Base-by-base conservation (phyloP, 2,113 vertebrate species). In the Heliornis fulica region DNA sequence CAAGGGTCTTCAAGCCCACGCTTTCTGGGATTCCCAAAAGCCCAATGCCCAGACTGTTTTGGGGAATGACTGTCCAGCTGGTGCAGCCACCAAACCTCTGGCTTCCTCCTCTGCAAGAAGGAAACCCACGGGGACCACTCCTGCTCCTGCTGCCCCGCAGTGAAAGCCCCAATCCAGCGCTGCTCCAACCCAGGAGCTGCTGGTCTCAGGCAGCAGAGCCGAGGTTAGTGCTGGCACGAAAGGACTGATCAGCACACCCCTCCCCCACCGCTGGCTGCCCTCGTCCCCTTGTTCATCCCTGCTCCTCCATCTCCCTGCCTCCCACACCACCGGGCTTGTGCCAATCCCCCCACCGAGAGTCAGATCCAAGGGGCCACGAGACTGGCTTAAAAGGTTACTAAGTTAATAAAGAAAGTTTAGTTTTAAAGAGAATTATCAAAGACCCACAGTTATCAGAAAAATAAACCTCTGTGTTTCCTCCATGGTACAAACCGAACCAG, bases 1-100 rank as follows among this genome's bases (percentile, higher is more conserved):
- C 0, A 0, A 46, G 50, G 46, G 36, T 23, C 61, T n/a, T 45
- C 0, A 0, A 71, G 69, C 48, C 75, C 32, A 2, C 2, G 5
- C 9, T 48, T 26, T 25, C 36, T 57, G 45, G 18, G 38, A 57
- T 63, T 83, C 54, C 45, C 61, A 10, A 25, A 53, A 59, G 5
- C 32, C 9, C 8, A 1, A 1, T 2, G n/a, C 12, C 21, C 43
- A 48, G 46, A 22, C 4, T 1, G 0, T 7, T 66, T 54, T 41
- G 45, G 43, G 65, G 22, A 57, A 57, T 6, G 22, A 16, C 40
- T 2, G 5, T 59, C 34, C 21, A 40, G 2, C 1, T 2, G 29
- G 11, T 40, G 38, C 59, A 70, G 53, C 40, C 29, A 36, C 36
- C 48, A 59, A 68, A 41, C 20, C 32, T 72, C 25, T 4, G 1